Base-by-base conservation (phyloP, 1,140 invertebrate genomes). In the Goniozus legneri region DNA sequence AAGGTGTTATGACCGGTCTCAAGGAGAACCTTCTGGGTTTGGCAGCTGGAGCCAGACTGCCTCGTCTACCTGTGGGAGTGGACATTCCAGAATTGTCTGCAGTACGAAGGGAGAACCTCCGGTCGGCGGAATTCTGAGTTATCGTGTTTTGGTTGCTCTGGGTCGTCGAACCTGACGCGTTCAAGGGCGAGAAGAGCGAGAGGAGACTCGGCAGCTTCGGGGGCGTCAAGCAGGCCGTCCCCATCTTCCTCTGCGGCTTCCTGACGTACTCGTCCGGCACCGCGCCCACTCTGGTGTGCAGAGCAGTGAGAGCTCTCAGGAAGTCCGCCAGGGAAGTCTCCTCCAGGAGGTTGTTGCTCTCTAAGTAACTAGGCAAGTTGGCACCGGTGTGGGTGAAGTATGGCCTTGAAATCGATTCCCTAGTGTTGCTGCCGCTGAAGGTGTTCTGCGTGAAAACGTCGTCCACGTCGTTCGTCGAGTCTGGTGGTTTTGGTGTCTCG, bases 281-380 rank as follows among this genome's bases (percentile, higher is more conserved):
- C 12, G 60, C 53, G 40, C 70, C 63, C 45, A 72, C 64, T 43
- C 69, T 64, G 1, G 74, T 71, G 31, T 82, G 80, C 24, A 86
- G 67, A 27, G 82, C 80, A 18, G 85, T 82, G 12, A 90, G 61
- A 0, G 85, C 85, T 22, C 86, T 73, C 12, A 89, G 73, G 15
- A 89, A 79, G 69, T 89, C 87, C 2, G 86, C 86, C 8, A 89
- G 70, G 14, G 84, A 88, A 1, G 87, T 89, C 56, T 88, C 82
- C 72, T 89, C 87, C 32, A 88, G 68, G 16, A 89, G 73, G 60
- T 80, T 78, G 15, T 81, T 80, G 53, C 82, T 60, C 14, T 63
- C 65, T 3, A 62, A 21, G 10, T 40, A 57, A 30, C 7, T 52
- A 1, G 54, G 45, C 12, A 65, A 48, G 38, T 58, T 60, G 2